Percentiles rank a stretch among this genome's conserved stretches.
Conservation (phyloP, 1,140 invertebrate species). For the Lepidurus arcticus region DNA sequence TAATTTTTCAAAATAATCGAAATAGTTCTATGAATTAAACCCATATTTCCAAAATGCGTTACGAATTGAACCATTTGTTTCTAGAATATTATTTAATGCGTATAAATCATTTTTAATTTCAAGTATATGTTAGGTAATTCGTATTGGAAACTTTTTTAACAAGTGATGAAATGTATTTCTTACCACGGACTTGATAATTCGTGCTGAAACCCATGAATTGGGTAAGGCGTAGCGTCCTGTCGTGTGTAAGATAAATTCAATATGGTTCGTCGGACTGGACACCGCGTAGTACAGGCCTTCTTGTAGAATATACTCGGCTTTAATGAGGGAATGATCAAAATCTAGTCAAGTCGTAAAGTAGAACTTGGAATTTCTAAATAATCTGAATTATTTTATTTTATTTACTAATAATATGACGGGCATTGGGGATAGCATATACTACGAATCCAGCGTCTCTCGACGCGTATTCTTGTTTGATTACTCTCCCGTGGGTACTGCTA, state of each 20-base stretch:
- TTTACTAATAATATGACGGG: not conserved
- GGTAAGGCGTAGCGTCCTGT: slow-evolving; percentile 24
- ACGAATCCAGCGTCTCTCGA: slow-evolving; percentile 27
- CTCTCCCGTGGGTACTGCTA: not conserved
- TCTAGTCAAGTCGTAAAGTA: not conserved
- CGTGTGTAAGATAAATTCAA: slow-evolving; percentile 20
- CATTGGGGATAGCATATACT: slow-evolving; percentile 19
- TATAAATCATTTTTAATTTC: no score
- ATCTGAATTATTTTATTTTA: not conserved
- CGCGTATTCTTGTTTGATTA: not conserved
- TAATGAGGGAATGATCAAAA: slow-evolving; percentile 28
- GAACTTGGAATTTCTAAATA: not conserved
- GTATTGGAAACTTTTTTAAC: no score
- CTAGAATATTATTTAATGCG: no score
- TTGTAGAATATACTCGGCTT: not conserved
- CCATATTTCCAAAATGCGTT: no score
- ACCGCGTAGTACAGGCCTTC: slow-evolving; percentile 29
- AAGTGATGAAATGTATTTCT: not conserved
- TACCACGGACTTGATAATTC: not conserved
- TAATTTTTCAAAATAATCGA: no score
- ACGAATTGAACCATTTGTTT: no score
- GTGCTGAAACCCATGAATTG: slow-evolving; percentile 1
- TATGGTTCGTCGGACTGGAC: slow-evolving; percentile 12
- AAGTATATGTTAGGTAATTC: not conserved
- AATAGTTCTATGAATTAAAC: no score